phyloP scores from a whole-genome alignment of 2,113 vertebrate genomes.

The Xiphorhynchus elegans region DNA sequence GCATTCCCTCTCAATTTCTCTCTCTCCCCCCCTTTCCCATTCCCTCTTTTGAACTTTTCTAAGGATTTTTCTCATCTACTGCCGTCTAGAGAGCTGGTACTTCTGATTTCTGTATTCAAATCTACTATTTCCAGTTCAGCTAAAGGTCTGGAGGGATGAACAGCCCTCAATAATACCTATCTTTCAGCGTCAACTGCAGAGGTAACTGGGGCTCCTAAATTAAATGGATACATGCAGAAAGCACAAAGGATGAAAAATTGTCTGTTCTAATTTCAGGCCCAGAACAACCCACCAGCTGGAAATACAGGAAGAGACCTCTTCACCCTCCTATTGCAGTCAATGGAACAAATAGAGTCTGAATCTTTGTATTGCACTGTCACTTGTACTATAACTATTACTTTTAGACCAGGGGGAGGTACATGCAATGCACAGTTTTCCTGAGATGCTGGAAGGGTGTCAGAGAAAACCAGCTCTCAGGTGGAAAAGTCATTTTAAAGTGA shows the following conservation, averaged over 20 bases:
- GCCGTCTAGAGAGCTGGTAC: not conserved
- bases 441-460: not conserved
- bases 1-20: not conserved
- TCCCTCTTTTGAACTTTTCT: not conserved
- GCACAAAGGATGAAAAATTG: not conserved
- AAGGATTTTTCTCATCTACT: not conserved
- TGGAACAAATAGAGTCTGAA: not conserved
- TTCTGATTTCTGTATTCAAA: not conserved
- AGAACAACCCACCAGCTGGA: not conserved
- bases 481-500: not conserved
- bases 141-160: not conserved
- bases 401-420: not conserved
- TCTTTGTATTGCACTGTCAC: not conserved
- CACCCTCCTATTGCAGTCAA: constrained; percentile 1
- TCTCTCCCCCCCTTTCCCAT: not conserved
- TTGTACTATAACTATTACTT: not conserved
- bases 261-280: constrained; percentile 23
- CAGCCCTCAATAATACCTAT: not conserved
- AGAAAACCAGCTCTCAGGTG: not conserved
- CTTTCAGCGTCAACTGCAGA: not conserved
- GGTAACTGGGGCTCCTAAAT: constrained; percentile 9
- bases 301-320: constrained; percentile 28
- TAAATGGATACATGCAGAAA: constrained; percentile 13
- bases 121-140: not conserved
- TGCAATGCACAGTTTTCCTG: not conserved